Conservation (phyloP, 2,888 invertebrate genomes). For the Hetaerina titia region DNA sequence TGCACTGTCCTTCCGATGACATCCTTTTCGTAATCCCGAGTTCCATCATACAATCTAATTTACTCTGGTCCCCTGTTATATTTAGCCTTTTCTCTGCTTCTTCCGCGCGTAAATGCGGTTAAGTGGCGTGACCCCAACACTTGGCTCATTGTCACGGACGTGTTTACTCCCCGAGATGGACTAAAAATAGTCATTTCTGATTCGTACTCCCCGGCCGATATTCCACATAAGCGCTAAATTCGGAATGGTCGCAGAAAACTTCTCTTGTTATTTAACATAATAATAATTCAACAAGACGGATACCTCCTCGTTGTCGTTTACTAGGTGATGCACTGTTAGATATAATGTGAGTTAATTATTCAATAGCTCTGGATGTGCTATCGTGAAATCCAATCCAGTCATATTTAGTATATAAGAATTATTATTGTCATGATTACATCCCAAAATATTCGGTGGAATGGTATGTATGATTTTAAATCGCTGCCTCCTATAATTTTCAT, state of each 20-base stretch:
- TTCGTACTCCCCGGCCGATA: neutral
- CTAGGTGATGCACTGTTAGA: too few relatives aligned
- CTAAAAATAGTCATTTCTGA: neutral
- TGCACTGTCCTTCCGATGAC: neutral
- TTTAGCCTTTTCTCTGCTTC: conserved; percentile 13
- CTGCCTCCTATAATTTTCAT: too few relatives aligned
- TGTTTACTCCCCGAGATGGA: conserved; percentile 14
- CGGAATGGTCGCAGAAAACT: neutral
- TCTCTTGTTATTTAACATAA: neutral
- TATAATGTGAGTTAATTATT: too few relatives aligned
- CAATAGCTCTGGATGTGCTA: too few relatives aligned
- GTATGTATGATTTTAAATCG: too few relatives aligned
- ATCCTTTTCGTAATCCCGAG: neutral
- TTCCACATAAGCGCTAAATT: neutral
- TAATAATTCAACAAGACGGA: too few relatives aligned
- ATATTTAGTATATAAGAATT: too few relatives aligned
- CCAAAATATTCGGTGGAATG: too few relatives aligned
- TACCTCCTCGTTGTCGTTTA: too few relatives aligned
- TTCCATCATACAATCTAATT: conserved; percentile 11
- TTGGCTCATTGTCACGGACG: conserved; percentile 65
- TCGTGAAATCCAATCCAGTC: too few relatives aligned
- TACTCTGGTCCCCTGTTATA: conserved; percentile 16
- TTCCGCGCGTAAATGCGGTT: conserved; percentile 56
- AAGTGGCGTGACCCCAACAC: conserved; percentile 61
- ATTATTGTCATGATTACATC: too few relatives aligned